Base-by-base conservation (phyloP, 2,113 vertebrate species). In the Coracopsis vasa region DNA sequence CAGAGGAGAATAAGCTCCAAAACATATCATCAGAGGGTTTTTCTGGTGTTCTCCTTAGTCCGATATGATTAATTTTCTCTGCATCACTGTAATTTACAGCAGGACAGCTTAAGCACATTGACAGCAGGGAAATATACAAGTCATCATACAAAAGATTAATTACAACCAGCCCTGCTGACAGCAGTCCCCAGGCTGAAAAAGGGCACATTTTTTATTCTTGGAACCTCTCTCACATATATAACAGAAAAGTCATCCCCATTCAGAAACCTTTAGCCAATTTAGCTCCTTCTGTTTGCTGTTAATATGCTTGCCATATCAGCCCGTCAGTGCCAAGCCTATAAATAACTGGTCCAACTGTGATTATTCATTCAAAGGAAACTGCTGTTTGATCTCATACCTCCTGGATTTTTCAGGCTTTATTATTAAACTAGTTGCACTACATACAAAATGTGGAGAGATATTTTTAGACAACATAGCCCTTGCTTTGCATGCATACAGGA, bases 241-340 rank as follows among this genome's bases (percentile, higher is more conserved):
- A 88, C 66, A 83, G 44, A 33, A 25, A 73, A 95, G 85, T 53
- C 83, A 88, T 82, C 61, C 79, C 89, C 0, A 2, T 50, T 93
- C 79, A 95, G 88, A 95, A 96, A 20, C 71, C 84, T 92, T 95
- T 28, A 80, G 92, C 85, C 93, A 95, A 95, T 96, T 96, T 27
- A 94, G 85, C 92, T 96, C 94, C 90, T 94, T 96, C 92, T 94
- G 87, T 94, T 95, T 95, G 92, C 81, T 91, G 86, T 77, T 97
- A 75, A 91, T 85, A 66, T 77, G 53, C 39, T 73, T 96, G 79
- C 94, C 58, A 70, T 88, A 75, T 24, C 93, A 94, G 93, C 20
- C 42, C 66, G 81, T 27, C 93, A 91, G 81, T 0, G 8, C 87
- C 92, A 82, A 61, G 81, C 28, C 42, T 78, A 71, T 54, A 88